These are phyloP conservation scores for Carterocephalus palaemon DNA, from an alignment of 2,888 invertebrate genomes.

Conservation along the genomic window DNA sequence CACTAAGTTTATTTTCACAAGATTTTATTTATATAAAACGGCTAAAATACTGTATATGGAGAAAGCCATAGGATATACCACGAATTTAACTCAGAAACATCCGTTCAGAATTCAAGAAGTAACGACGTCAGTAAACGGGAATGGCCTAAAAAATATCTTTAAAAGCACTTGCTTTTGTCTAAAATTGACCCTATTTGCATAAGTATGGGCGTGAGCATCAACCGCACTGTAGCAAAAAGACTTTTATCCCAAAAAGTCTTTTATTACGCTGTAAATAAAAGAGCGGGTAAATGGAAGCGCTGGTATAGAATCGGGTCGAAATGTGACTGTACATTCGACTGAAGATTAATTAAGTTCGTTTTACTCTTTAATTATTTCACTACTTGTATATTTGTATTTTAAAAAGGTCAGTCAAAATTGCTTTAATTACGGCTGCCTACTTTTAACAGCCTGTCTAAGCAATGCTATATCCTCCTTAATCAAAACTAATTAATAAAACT, in stretches of 20 bases:
- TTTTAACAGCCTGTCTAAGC: no score
- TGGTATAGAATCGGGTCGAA: constrained; percentile 9
- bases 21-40: no score
- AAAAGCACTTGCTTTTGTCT: constrained; percentile 23
- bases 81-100: constrained; percentile 10
- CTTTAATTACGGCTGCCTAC: no score
- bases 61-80: no score
- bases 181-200: constrained; percentile 25
- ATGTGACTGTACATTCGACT: constrained; percentile 13
- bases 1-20: no score
- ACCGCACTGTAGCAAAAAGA: constrained; percentile 22
- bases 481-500: no score
- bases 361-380: no score
- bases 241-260: constrained; percentile 19
- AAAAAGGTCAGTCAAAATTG: no score
- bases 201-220: constrained; percentile 18
- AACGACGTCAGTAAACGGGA: constrained; percentile 22
- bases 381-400: no score
- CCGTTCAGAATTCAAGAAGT: constrained; percentile 21
- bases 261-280: constrained; percentile 20
- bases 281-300: constrained; percentile 12
- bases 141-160: constrained; percentile 21
- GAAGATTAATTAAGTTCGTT: constrained; percentile 15
- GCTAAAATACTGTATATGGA: no score
- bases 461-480: no score